These are phyloP conservation scores for Halcyon smyrnensis DNA, from an alignment of 2,797 vertebrate genomes.

Conservation along the genomic window DNA sequence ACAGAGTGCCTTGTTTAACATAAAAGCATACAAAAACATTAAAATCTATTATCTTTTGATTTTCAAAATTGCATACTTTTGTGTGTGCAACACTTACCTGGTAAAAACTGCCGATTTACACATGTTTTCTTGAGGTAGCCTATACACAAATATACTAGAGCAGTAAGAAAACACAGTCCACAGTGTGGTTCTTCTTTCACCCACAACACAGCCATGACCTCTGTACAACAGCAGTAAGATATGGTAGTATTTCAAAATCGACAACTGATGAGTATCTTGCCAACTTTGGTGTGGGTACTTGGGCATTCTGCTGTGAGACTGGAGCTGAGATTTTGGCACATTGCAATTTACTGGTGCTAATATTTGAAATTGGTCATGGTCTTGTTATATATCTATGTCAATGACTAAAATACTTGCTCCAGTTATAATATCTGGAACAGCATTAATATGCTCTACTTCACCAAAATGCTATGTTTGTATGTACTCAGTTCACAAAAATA, in stretches of 20 bases:
- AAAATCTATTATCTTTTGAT: not conserved
- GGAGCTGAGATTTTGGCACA: constrained; percentile 13
- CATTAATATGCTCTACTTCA: not conserved
- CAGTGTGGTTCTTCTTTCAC: not conserved
- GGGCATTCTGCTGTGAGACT: not conserved
- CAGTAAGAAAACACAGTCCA: not conserved
- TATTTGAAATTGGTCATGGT: not conserved
- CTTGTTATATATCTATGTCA: not conserved
- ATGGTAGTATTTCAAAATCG: not conserved
- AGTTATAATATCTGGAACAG: not conserved
- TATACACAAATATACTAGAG: not conserved
- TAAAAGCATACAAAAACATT: not conserved
- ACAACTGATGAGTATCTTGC: not conserved
- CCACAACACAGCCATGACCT: not conserved
- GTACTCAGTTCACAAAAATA: not conserved
- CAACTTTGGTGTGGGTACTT: not conserved
- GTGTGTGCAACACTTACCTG: not conserved
- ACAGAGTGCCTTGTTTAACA: not conserved
- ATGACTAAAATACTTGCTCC: not conserved
- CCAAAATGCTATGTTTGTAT: not conserved
- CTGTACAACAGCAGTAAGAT: not conserved
- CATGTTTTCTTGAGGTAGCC: constrained; percentile 14
- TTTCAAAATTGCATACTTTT: not conserved
- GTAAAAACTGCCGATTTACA: not conserved
- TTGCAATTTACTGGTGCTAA: not conserved